Base-by-base conservation (phyloP, 2,888 invertebrate species). In the Diaphora mendica region DNA sequence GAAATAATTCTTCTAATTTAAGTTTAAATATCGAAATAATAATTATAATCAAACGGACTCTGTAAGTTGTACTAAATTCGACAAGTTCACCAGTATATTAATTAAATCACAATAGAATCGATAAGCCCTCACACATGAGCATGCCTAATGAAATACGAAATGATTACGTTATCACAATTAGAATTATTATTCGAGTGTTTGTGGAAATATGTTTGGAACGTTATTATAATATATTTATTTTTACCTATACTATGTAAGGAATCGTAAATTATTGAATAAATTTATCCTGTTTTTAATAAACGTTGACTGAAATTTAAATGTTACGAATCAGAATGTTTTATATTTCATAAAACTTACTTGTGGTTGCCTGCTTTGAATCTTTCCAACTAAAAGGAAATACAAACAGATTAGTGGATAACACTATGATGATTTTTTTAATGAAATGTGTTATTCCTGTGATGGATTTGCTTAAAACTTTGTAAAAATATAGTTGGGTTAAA, bases 71-170 rank as follows among this genome's bases (percentile, higher is more conserved):
- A 48, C 44, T 13, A 44, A 67, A 67, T 67, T 67, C 44, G 20
- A 44, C 42, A 42, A 66, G 42, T 42, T 51, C 68, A 68, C 74
- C 74, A 78, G 26, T 55, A 67, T 68, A 17, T 59, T 20, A 55
- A 17, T 59, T 20, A 55, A 26, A 35, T 65, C 33, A 55, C 48
- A 64, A 74, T 64, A 64, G 73, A 80, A 82, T 82, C 73, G 76
- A 82, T 83, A 79, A 73, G 30, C 17, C 62, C 15, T 17, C 15
- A 72, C 33, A 33, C 55, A 75, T 64, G 70, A 39, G 64, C 59
- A 71, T 71, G 44, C 62, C 39, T 78, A 83, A 77, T 75, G 71
- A 77, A 75, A 70, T 73, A 73, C 55, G 72, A 74, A 76, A 77
- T 72, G 74, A 78, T 83, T 72, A 75, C 55, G 65, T 77, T 67